Evolutionary conservation across 92 coral and sea anemone genomes (phyloP).

Genomic region (Nematostella vectensis): DNA sequence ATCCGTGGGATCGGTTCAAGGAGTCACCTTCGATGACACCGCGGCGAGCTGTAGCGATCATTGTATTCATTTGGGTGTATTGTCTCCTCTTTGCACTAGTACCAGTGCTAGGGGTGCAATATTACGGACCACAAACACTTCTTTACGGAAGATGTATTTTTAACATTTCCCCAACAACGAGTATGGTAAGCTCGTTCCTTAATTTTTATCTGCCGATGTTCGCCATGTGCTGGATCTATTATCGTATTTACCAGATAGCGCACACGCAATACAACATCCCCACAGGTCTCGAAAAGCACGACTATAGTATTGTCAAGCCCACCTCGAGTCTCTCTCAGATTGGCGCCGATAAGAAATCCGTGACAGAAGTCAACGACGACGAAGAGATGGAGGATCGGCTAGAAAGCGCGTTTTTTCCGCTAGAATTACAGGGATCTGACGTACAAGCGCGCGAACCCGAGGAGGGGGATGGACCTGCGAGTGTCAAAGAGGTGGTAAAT

Average conservation of each 20-base stretch:
- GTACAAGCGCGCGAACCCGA: too few species aligned
- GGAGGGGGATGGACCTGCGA: too few species aligned
- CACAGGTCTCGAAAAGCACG: background rate
- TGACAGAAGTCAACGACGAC: too few species aligned
- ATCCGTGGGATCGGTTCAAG: constrained; percentile 47
- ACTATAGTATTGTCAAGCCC: background rate
- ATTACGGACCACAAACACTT: constrained; percentile 8
- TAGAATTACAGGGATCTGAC: too few species aligned
- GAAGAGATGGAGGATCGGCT: too few species aligned
- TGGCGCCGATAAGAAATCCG: too few species aligned
- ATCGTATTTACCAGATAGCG: constrained; percentile 43
- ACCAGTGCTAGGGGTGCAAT: constrained; percentile 64
- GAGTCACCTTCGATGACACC: constrained; percentile 53
- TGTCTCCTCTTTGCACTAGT: constrained; percentile 49
- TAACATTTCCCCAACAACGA: constrained; percentile 30
- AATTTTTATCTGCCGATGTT: constrained; percentile 63
- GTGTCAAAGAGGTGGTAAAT: too few species aligned
- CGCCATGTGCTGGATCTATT: constrained; percentile 54
- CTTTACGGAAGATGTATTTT: constrained; percentile 22
- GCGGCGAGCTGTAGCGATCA: constrained; percentile 33
- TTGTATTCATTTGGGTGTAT: constrained; percentile 55
- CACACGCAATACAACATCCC: constrained; percentile 20
- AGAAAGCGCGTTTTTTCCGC: too few species aligned
- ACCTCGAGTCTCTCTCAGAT: too few species aligned
- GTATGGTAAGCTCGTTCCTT: constrained; percentile 42